phyloP scores from a whole-genome alignment of 2,797 vertebrate genomes.

The Simalia tracyae region DNA sequence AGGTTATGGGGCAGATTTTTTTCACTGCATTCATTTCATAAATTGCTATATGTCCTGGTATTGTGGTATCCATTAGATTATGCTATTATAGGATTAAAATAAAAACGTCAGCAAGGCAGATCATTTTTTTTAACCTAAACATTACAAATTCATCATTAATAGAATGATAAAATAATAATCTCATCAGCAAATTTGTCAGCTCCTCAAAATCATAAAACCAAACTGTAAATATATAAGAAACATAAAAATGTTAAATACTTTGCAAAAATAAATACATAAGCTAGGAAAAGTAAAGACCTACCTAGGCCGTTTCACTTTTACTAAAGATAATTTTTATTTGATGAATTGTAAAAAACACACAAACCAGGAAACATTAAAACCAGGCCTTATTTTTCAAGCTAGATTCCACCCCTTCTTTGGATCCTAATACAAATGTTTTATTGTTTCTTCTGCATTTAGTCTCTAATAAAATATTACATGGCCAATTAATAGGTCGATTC shows the following conservation, averaged over 20 bases:
- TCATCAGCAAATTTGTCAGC: neutral
- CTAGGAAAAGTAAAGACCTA: neutral
- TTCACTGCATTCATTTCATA: neutral
- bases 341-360: slow-evolving; percentile 9
- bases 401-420: slow-evolving; percentile 32
- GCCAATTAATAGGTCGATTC: slow-evolving; percentile 61
- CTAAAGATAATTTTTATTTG: slow-evolving; percentile 47
- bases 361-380: neutral
- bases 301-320: neutral
- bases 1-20: neutral
- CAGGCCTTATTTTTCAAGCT: slow-evolving; percentile 46
- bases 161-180: neutral
- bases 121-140: neutral
- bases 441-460: slow-evolving; percentile 45
- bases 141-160: neutral
- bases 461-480: slow-evolving; percentile 39
- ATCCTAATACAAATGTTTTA: slow-evolving; percentile 36
- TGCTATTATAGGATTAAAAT: neutral
- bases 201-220: neutral
- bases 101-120: neutral
- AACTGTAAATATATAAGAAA: neutral
- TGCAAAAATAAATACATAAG: neutral
- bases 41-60: neutral
- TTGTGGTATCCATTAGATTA: neutral
- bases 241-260: neutral